Base-by-base conservation (phyloP, 2,797 vertebrate species). In the Eidolon dupreanum region DNA sequence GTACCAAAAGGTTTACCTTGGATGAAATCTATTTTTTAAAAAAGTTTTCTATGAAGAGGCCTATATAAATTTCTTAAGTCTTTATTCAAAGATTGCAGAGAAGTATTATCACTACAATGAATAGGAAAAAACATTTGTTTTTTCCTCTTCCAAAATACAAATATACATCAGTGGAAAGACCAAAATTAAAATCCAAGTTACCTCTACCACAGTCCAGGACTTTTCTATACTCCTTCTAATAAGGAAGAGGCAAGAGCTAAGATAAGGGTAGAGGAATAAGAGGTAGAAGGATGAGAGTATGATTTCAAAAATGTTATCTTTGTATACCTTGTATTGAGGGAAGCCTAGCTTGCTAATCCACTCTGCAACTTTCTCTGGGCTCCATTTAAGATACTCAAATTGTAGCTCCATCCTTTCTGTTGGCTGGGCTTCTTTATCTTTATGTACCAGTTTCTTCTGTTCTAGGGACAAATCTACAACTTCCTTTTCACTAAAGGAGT, bases 271-370 rank as follows among this genome's bases (percentile, higher is more conserved):
- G 16, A 81, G 59, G 31, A 88, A 59, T 36, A 79, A 53, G 59
- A 86, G 28, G 1, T 22, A 78, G 31, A 85, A 46, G 8, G 22
- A 75, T 26, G 55, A 28, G 5, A 94, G 10, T 22, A 78, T 26
- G 12, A 82, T 66, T 77, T 33, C 20, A 65, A 88, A 92, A 70
- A 51, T 53, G 36, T 49, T 74, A 82, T 33, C 88, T 95, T 92
- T 82, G 38, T 73, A 59, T 98, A 99, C 99, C 99, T 98, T 98
- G 94, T 99, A 99, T 2, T 99, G 99, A 8, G 99, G 98, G 95
- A 99, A 99, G 97, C 99, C 99, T 89, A 99, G 92, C 33, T 96
- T 97, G 66, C 97, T 98, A 94, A 99, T 98, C 99, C 99, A 99
- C 75, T 95, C 96, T 1, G 98, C 99, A 96, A 99, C 99, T 9